Percentiles rank a stretch among this genome's conserved stretches.
Evolutionary conservation across 2,888 invertebrate species (phyloP).

Genomic region (Dynastes grantii): DNA sequence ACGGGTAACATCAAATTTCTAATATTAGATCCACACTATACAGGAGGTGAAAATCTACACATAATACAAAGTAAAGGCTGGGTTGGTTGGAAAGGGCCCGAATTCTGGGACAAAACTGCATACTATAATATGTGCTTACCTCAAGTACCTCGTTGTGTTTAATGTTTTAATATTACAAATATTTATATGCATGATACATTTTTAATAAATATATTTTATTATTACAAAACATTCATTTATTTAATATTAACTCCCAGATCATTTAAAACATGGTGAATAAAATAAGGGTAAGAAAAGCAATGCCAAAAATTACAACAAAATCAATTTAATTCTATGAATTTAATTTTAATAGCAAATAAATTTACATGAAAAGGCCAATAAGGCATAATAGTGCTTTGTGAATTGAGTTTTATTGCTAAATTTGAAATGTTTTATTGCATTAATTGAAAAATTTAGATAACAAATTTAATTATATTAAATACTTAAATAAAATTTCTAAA

Average conservation of each 20-base stretch:
- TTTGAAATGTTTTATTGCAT: too few species aligned
- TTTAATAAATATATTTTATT: constrained; percentile 46
- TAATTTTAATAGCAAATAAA: background rate
- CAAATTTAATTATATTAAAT: background rate
- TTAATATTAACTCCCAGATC: background rate
- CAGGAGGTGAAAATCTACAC: constrained; percentile 87
- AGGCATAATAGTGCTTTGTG: background rate
- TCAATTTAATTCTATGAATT: background rate
- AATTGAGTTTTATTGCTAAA: too few species aligned
- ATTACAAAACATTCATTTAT: constrained; percentile 26
- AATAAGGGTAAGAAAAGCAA: too few species aligned
- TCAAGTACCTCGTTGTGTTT: constrained; percentile 74
- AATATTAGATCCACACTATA: constrained; percentile 99
- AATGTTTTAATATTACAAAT: constrained; percentile 54
- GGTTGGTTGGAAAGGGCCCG: constrained; percentile 96
- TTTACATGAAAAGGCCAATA: background rate
- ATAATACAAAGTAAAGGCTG: constrained; percentile 88
- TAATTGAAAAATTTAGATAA: background rate
- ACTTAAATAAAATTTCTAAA: background rate
- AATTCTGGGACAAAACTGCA: constrained; percentile 96
- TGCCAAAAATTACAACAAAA: background rate
- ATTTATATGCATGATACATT: constrained; percentile 45
- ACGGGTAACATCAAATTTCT: constrained; percentile 90
- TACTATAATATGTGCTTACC: constrained; percentile 99
- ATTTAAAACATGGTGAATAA: background rate